Conservation (phyloP, 37 sponge, comb jelly and placozoan species). For the Chondrosia reniformis region DNA sequence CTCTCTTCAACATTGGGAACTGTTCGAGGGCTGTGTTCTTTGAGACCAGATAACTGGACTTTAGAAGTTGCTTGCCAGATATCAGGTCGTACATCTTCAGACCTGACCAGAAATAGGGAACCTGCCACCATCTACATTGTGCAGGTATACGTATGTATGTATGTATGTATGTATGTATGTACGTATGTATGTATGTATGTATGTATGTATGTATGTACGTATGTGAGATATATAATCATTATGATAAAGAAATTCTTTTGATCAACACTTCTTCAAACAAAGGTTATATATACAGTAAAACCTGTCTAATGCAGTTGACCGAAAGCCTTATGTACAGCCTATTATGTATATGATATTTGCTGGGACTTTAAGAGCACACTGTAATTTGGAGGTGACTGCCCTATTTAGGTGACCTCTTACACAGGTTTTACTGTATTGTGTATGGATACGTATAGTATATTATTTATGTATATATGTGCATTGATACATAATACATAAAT, state of each 20-base stretch:
- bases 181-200: conserved; percentile 4
- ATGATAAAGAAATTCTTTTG: no score
- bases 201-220: neutral
- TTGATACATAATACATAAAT: neutral
- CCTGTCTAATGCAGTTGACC: no score
- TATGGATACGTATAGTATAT: no score
- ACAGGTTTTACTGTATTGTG: no score
- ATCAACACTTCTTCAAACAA: no score
- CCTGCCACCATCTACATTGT: conserved; percentile 89
- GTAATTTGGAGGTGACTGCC: no score
- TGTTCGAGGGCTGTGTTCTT: conserved; percentile 87
- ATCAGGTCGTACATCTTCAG: conserved; percentile 96
- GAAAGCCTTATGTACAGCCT: no score
- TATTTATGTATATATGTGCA: neutral
- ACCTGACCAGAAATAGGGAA: conserved; percentile 95
- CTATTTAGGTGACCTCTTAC: no score
- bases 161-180: neutral
- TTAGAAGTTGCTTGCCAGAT: conserved; percentile 79
- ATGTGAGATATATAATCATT: no score
- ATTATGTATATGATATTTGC: no score
- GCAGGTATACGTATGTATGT: neutral
- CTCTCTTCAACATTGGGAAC: conserved; percentile 94
- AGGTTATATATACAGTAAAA: no score
- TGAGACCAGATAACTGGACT: conserved; percentile 80
- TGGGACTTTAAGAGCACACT: no score